Evolutionary conservation across 2,888 invertebrate genomes (phyloP).

Genomic region (Eristalinus sepulchralis): DNA sequence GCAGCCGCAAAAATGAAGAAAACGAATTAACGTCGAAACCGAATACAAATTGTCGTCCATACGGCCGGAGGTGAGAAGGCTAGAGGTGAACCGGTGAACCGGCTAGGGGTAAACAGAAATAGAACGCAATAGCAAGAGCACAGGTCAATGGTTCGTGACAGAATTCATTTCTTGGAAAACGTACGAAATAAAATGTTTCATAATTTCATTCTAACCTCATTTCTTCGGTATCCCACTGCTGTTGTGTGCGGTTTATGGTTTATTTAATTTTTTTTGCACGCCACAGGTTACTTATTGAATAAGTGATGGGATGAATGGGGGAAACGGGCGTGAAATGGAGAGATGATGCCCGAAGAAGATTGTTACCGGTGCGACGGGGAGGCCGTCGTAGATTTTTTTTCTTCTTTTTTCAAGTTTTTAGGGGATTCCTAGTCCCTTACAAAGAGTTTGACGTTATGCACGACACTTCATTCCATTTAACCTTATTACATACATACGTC

Average conservation of each 20-base stretch:
- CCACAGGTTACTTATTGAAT: not conserved
- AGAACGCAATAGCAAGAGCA: not conserved
- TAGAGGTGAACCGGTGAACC: not conserved
- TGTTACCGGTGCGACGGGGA: no score
- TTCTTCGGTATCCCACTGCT: not conserved
- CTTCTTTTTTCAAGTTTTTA: no score
- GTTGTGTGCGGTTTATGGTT: not conserved
- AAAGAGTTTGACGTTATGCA: no score
- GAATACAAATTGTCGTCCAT: not conserved
- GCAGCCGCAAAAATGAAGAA: not conserved
- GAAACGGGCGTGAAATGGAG: not conserved
- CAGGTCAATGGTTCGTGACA: conserved; percentile 20
- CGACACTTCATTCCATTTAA: no score
- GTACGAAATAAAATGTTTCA: conserved; percentile 9
- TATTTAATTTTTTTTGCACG: not conserved
- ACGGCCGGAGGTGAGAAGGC: not conserved
- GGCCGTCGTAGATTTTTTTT: no score
- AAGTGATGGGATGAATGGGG: not conserved
- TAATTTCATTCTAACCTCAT: conserved; percentile 1
- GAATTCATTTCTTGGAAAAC: conserved; percentile 3
- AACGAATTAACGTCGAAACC: not conserved
- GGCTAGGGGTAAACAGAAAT: not conserved
- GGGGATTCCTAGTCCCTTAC: no score
- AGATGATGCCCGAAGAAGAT: not conserved
- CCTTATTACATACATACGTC: no score